phyloP scores from a whole-genome alignment of 2,797 vertebrate genomes.

The Gadopsis marmoratus region DNA sequence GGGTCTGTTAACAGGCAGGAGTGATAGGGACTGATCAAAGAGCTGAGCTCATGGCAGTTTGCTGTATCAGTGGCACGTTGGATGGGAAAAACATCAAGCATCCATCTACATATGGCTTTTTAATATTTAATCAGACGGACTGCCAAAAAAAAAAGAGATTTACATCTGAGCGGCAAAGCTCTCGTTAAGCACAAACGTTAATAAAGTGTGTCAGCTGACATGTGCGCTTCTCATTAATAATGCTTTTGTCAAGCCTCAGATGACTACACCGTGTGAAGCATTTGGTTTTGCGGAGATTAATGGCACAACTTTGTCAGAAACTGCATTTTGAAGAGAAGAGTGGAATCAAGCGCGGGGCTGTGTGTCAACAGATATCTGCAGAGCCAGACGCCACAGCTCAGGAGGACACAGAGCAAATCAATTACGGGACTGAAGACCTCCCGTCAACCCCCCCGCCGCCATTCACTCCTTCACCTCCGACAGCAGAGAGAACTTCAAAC shows the following conservation, averaged over 20 bases:
- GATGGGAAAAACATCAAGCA: conserved; percentile 64
- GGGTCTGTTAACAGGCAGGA: conserved; percentile 44
- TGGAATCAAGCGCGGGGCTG: neutral
- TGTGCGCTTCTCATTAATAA: conserved; percentile 13
- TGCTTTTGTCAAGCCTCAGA: conserved; percentile 39
- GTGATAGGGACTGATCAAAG: conserved; percentile 61
- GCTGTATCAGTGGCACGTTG: conserved; percentile 49
- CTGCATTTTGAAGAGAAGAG: conserved; percentile 7
- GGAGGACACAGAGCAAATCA: conserved; percentile 46
- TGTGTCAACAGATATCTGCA: conserved; percentile 42
- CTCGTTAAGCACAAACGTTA: conserved; percentile 38
- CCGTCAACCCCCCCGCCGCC: neutral
- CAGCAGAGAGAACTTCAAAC: conserved; percentile 5
- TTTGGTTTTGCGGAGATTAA: conserved; percentile 30
- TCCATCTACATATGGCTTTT: conserved; percentile 62
- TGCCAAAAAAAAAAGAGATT: conserved; percentile 53
- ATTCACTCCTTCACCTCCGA: conserved; percentile 29
- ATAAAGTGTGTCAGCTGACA: conserved; percentile 37
- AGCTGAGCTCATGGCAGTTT: conserved; percentile 52
- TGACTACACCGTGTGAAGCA: conserved; percentile 14
- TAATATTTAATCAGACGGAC: conserved; percentile 67
- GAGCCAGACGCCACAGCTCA: conserved; percentile 23
- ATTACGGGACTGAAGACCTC: neutral
- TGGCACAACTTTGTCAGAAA: conserved; percentile 12
- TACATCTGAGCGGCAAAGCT: conserved; percentile 47